Evolutionary conservation across 2,797 vertebrate genomes (phyloP).

Genomic region (Rhinichthys osculus): DNA sequence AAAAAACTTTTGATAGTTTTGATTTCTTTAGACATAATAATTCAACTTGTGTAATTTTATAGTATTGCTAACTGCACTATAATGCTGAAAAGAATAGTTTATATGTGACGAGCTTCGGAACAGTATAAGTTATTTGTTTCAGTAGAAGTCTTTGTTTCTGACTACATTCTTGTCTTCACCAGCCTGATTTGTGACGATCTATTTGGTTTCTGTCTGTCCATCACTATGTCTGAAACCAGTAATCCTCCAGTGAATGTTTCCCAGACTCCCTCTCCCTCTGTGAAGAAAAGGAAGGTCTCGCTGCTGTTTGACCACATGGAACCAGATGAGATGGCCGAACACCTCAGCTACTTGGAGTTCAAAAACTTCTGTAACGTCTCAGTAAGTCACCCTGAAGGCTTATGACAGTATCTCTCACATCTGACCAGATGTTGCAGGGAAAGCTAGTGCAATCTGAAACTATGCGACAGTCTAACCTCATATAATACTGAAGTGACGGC

Average conservation of each 20-base stretch:
- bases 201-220: constrained; percentile 19
- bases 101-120: background rate
- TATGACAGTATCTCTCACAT: background rate
- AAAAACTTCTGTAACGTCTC: constrained; percentile 90
- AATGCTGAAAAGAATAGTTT: background rate
- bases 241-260: constrained; percentile 71
- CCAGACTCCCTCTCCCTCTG: constrained; percentile 78
- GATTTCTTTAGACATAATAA: background rate
- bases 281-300: constrained; percentile 93
- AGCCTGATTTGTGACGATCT: background rate
- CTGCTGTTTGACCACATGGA: constrained; percentile 94
- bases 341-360: constrained; percentile 92
- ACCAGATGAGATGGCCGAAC: constrained; percentile 85
- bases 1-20: background rate
- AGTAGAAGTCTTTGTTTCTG: background rate
- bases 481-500: background rate
- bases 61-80: background rate
- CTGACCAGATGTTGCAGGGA: background rate
- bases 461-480: background rate
- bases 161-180: background rate
- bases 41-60: background rate
- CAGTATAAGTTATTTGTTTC: too few species aligned
- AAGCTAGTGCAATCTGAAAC: background rate
- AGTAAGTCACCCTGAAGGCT: constrained; percentile 71
- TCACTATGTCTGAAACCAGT: constrained; percentile 57